Evolutionary conservation across 2,888 invertebrate genomes (phyloP), one percentile per base, ranked within the genome.

Genomic region (Thereva nobilitata): DNA sequence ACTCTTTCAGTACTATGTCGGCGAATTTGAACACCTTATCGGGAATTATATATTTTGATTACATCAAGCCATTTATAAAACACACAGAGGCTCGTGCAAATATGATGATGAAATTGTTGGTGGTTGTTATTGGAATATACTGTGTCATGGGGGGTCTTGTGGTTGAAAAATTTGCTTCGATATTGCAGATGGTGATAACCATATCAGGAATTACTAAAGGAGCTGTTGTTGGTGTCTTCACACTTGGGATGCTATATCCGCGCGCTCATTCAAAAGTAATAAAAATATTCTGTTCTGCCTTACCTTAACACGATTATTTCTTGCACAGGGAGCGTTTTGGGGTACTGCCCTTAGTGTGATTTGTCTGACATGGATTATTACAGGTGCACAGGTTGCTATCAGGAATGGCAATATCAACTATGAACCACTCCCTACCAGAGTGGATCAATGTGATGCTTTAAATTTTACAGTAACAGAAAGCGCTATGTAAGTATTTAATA

Each of bases 181-280:
- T 86, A 12, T 70, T 86, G 5, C 84, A 85, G 76, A 77, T 83
- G 23, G 73, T 79, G 0, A 76, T 79, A 38, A 82, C 82, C 2
- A 78, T 83, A 45, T 77, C 79, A 52, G 84, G 84, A n/a, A 75
- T 84, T 4, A 79, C 81, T 4, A 81, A 86, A 6, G 87, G 89
- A 9, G 86, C 87, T 4, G 84, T 87, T 0, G 84, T 86, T 71
- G 89, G 87, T 0, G 83, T 88, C 2, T 89, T 89, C 73, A 80
- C 86, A 5, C 75, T 89, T 44, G 89, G 89, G 40, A 86, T 89
- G 84, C 78, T 89, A 68, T 79, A 88, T 57, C 89, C 90, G 0
- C 86, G 83, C 80, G 82, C 84, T 1, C 86, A 86, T 76, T 82
- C 76, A 3, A 74, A 72, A 67, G 79, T 78, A 54, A 57, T n/a